phyloP scores from a whole-genome alignment of 2,797 vertebrate species.

The Crax fasciolata region DNA sequence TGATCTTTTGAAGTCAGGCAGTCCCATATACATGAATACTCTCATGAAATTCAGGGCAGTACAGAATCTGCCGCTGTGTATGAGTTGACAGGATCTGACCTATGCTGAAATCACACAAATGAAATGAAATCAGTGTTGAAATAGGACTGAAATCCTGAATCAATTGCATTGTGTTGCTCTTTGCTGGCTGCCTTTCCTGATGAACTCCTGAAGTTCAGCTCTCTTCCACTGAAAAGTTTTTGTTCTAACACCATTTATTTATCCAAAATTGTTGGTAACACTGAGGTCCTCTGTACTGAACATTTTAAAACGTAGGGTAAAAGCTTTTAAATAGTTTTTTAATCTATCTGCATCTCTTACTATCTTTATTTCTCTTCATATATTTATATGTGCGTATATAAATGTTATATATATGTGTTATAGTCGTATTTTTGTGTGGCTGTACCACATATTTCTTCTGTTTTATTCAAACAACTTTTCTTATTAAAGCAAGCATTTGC shows the following conservation, averaged over 20 bases:
- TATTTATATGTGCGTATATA: not conserved
- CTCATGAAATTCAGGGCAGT: not conserved
- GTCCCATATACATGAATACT: not conserved
- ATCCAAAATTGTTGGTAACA: not conserved
- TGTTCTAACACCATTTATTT: not conserved
- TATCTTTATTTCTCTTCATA: not conserved
- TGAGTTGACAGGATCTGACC: not conserved
- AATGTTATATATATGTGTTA: not conserved
- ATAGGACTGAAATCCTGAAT: not conserved
- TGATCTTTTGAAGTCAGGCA: not conserved
- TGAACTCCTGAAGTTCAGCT: not conserved
- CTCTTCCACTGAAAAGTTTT: not conserved
- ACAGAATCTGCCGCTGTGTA: not conserved
- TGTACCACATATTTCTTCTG: not conserved
- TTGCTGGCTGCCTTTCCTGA: not conserved
- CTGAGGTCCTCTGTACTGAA: not conserved
- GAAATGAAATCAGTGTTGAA: not conserved
- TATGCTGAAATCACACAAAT: not conserved
- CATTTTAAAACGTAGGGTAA: not conserved
- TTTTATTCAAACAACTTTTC: not conserved
- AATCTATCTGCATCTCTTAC: not conserved
- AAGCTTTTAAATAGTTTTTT: not conserved
- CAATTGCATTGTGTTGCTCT: not conserved
- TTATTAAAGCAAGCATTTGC: not conserved
- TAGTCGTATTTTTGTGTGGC: accelerated